Percentiles rank a stretch among this genome's conserved stretches.
phyloP scores from a whole-genome alignment of 2,888 invertebrate species.

The Calameuta idolon region DNA sequence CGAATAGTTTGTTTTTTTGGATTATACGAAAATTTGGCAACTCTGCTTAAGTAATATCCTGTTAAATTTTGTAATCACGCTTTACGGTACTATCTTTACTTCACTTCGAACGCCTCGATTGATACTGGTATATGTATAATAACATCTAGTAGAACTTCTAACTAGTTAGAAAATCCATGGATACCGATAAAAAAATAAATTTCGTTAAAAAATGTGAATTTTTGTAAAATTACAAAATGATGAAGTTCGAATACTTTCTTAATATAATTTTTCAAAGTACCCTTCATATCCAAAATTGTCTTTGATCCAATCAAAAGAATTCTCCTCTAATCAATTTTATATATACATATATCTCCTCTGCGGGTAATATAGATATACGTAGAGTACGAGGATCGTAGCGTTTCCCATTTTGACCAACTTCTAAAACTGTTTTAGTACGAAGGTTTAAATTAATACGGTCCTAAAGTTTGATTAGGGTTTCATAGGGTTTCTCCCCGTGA shows the following conservation, averaged over 20 bases:
- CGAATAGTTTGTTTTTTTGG: neutral
- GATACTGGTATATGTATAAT: no score
- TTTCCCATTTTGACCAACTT: conserved; percentile 12
- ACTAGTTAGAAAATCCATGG: neutral
- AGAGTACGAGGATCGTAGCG: neutral
- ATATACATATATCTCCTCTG: neutral
- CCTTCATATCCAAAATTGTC: neutral
- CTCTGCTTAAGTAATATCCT: neutral
- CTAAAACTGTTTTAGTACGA: conserved; percentile 19
- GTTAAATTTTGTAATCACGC: neutral
- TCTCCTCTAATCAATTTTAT: neutral
- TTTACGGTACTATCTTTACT: neutral
- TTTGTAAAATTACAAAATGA: neutral
- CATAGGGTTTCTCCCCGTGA: conserved; percentile 10
- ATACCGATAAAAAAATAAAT: neutral
- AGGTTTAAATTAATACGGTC: conserved; percentile 22
- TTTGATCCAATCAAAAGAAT: neutral
- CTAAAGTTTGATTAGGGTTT: conserved; percentile 23
- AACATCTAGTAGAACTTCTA: no score
- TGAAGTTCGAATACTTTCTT: no score
- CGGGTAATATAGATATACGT: neutral
- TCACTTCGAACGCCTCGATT: no score
- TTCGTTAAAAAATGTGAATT: neutral
- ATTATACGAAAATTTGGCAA: neutral
- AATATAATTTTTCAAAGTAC: neutral